Conservation (phyloP, 2,797 vertebrate genomes). For the Tangara arthus region DNA sequence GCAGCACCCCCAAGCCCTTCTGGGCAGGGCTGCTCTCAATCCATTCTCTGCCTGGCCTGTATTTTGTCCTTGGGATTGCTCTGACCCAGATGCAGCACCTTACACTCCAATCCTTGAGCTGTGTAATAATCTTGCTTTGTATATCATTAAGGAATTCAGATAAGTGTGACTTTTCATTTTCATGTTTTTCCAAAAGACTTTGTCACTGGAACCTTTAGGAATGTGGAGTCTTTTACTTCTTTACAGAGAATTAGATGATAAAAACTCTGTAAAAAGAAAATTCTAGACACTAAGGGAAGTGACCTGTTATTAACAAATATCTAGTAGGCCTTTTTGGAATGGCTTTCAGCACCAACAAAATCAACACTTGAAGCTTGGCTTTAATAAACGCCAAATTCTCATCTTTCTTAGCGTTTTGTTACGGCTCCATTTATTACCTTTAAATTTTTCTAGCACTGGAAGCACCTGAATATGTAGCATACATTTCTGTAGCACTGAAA, state of each 20-base stretch:
- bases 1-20: background rate
- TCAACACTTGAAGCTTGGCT: background rate
- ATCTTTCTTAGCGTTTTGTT: background rate
- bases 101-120: accelerated
- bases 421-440: background rate
- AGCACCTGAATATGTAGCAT: background rate
- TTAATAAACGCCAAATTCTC: background rate
- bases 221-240: background rate
- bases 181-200: background rate
- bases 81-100: background rate
- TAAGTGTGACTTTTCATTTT: background rate
- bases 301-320: background rate
- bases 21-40: background rate
- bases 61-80: background rate
- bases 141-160: background rate
- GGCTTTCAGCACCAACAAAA: background rate
- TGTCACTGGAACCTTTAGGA: background rate
- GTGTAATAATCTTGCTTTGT: background rate
- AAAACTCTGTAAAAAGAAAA: background rate
- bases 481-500: background rate
- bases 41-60: background rate
- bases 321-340: background rate
- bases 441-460: background rate
- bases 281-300: background rate
- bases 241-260: background rate